A percentile compares a stretch with the other conserved stretches of the same genome.
These are phyloP conservation scores for Phocoena phocoena DNA, from an alignment of 2,113 vertebrate species.

Conservation along the genomic window DNA sequence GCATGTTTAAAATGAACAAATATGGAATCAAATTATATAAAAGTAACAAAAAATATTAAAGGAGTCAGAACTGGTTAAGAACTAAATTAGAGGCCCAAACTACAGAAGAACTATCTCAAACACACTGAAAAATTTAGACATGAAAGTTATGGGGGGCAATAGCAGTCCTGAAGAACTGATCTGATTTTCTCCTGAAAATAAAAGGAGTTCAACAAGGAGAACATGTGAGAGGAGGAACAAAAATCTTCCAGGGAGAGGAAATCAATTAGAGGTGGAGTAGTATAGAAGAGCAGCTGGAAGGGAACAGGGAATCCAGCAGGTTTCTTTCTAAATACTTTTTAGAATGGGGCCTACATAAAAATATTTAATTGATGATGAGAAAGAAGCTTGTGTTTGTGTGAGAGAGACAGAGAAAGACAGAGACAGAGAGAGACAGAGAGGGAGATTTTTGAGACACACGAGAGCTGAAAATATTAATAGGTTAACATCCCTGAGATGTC, in stretches of 20 bases:
- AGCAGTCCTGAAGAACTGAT: background rate
- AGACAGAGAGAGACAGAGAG: background rate
- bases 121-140: background rate
- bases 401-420: background rate
- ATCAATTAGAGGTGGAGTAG: background rate
- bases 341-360: background rate
- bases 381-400: background rate
- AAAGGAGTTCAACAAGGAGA: background rate
- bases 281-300: background rate
- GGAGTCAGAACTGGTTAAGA: background rate
- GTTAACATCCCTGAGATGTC: background rate
- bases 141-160: background rate
- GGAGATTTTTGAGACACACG: background rate
- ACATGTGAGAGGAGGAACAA: background rate
- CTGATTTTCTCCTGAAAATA: background rate
- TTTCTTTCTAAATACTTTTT: background rate
- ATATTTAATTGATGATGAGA: background rate
- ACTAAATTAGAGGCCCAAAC: background rate
- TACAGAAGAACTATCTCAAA: background rate
- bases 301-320: background rate
- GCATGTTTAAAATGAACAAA: background rate
- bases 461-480: background rate
- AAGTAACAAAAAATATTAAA: background rate
- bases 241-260: background rate
- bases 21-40: background rate